These are phyloP conservation scores for Sitta carolinensis DNA, from an alignment of 2,797 vertebrate species.

Conservation along the genomic window DNA sequence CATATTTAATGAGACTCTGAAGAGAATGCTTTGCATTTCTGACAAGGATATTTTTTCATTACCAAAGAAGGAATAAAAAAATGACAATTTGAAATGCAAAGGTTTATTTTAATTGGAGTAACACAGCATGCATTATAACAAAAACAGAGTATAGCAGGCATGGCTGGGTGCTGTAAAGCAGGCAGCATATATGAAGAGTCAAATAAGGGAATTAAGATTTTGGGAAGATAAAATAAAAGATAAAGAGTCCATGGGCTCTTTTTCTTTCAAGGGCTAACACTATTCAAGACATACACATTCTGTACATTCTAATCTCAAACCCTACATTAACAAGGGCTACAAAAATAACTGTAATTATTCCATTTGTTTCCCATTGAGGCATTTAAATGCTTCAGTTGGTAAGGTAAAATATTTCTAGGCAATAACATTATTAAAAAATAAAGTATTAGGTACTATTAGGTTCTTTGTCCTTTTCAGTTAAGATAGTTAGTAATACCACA, in stretches of 20 bases:
- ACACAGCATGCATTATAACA: neutral
- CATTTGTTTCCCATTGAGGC: neutral
- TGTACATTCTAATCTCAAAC: neutral
- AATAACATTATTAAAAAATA: neutral
- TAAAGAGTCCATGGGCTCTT: neutral
- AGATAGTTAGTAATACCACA: neutral
- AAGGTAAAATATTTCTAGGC: neutral
- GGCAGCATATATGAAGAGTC: neutral
- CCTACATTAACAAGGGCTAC: neutral
- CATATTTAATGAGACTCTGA: neutral
- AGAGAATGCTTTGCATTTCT: neutral
- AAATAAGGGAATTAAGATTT: neutral
- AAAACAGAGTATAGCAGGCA: neutral
- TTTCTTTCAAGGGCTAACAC: neutral
- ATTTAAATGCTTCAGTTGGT: neutral
- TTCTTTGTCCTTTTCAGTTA: neutral
- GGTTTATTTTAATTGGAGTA: neutral
- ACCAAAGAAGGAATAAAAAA: neutral
- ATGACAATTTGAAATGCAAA: neutral
- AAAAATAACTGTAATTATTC: neutral
- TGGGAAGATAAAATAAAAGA: neutral
- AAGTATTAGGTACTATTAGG: neutral
- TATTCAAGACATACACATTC: neutral
- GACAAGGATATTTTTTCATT: neutral
- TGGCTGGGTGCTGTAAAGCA: neutral